These are phyloP conservation scores for Formica aserva DNA, from an alignment of 2,888 invertebrate genomes.

Conservation along the genomic window DNA sequence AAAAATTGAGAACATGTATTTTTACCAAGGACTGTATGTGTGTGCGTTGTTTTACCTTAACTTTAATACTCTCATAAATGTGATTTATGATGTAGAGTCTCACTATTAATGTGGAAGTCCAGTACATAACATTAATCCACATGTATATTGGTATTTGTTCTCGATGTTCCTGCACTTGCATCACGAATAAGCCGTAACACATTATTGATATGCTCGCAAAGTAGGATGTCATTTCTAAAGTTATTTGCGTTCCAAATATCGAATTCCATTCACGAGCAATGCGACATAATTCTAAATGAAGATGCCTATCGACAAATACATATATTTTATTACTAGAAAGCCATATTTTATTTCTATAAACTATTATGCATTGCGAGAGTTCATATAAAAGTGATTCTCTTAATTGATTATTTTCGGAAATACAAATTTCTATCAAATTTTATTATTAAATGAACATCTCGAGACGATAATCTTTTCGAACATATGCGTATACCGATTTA, in stretches of 20 bases:
- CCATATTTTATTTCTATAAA: background rate
- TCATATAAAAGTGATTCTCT: background rate
- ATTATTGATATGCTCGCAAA: background rate
- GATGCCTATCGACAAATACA: background rate
- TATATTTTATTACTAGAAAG: background rate
- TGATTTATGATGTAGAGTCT: background rate
- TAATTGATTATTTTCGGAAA: background rate
- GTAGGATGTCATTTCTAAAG: background rate
- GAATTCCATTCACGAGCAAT: background rate
- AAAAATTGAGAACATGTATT: background rate
- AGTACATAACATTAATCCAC: background rate
- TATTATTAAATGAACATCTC: background rate
- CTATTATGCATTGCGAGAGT: background rate
- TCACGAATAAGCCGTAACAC: background rate
- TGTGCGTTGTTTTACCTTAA: background rate
- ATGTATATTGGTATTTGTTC: background rate
- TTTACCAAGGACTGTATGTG: background rate
- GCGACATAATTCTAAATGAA: constrained; percentile 12
- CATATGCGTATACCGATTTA: background rate
- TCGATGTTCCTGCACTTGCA: background rate
- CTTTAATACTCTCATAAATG: background rate
- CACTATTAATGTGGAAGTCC: too few species aligned
- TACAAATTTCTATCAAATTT: background rate
- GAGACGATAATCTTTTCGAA: background rate
- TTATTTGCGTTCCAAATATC: background rate